Conservation (phyloP, 2,888 invertebrate species). For the Drosophila fungiperda region DNA sequence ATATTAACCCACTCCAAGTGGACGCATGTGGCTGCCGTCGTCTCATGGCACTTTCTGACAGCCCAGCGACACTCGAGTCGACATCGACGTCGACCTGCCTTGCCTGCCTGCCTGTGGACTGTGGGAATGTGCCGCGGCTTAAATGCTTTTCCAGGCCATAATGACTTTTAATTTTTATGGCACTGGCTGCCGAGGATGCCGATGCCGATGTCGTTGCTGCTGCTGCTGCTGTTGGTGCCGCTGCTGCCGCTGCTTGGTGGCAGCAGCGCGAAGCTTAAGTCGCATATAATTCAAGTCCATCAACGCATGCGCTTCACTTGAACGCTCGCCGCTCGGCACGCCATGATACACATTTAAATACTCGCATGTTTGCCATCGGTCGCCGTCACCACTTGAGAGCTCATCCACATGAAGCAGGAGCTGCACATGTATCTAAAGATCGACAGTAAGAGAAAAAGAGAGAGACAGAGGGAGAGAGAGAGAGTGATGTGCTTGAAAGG, state of each 20-base stretch:
- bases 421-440: constrained; percentile 42
- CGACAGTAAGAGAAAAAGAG: constrained; percentile 2
- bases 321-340: constrained; percentile 53
- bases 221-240: constrained; percentile 1
- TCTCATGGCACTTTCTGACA: constrained; percentile 79
- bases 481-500: constrained; percentile 59
- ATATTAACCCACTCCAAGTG: constrained; percentile 84
- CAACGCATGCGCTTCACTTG: constrained; percentile 78
- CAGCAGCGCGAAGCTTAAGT: constrained; percentile 75
- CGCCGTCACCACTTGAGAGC: constrained; percentile 68
- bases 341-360: constrained; percentile 82
- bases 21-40: constrained; percentile 78
- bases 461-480: neutral
- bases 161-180: constrained; percentile 82
- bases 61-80: constrained; percentile 74
- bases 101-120: constrained; percentile 62
- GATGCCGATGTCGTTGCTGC: constrained; percentile 48
- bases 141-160: constrained; percentile 81
- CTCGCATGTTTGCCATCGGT: constrained; percentile 63
- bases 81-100: constrained; percentile 37
- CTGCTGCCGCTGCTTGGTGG: constrained; percentile 20
- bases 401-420: constrained; percentile 53
- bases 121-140: constrained; percentile 69
- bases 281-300: constrained; percentile 82
- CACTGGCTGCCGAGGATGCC: constrained; percentile 78